phyloP scores from a whole-genome alignment of 1,140 invertebrate species.

The Schlechtendalia chinensis region DNA sequence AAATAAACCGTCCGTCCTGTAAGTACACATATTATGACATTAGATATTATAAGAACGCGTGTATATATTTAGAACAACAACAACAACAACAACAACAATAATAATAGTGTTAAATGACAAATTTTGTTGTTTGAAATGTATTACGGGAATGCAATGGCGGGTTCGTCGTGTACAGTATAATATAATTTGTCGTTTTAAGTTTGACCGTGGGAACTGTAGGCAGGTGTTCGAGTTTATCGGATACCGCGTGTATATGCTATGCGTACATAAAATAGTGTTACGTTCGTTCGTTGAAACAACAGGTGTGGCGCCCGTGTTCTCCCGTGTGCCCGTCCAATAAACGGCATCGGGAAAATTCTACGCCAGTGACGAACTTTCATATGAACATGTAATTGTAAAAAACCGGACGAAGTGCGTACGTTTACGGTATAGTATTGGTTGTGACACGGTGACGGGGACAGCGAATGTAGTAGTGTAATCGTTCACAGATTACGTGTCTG shows the following conservation, averaged over 20 bases:
- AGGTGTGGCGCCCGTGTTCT: background rate
- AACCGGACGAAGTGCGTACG: background rate
- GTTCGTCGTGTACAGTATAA: background rate
- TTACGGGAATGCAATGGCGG: background rate
- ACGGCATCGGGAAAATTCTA: background rate
- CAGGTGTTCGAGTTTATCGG: constrained; percentile 25
- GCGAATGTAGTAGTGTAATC: no score
- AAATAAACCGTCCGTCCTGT: background rate
- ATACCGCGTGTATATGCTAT: no score
- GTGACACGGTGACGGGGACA: background rate
- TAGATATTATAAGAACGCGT: background rate
- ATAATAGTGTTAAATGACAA: background rate
- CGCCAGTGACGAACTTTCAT: background rate
- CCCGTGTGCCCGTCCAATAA: background rate
- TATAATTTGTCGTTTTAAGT: constrained; percentile 6
- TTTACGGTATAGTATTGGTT: background rate
- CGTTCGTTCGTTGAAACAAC: constrained; percentile 12
- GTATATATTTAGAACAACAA: no score
- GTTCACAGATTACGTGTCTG: background rate
- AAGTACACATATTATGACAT: background rate
- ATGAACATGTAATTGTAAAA: background rate
- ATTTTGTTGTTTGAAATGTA: constrained; percentile 12
- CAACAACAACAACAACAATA: background rate
- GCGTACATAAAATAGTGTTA: constrained; percentile 16
- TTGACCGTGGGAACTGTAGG: constrained; percentile 28